Evolutionary conservation across 2,888 invertebrate species (phyloP).

Genomic region (Tubiluchus corallicola): DNA sequence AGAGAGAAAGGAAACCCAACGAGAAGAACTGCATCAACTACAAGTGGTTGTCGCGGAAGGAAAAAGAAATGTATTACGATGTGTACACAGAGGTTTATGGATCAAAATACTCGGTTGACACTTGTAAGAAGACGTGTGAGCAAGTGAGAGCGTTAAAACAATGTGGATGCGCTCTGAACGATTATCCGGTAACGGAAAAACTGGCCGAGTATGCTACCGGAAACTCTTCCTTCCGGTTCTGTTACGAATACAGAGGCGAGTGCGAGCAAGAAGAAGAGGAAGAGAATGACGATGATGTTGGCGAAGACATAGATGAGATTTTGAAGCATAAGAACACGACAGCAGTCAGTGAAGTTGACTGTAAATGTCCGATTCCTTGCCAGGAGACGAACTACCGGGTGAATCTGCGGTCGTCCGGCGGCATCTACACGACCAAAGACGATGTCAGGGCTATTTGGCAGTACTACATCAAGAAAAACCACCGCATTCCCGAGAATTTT

Average conservation of each 20-base stretch:
- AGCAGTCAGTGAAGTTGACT: too few relatives aligned
- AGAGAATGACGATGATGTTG: too few relatives aligned
- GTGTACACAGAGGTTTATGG: background rate
- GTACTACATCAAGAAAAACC: background rate
- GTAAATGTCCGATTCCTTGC: too few relatives aligned
- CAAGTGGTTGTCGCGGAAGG: background rate
- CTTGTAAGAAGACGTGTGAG: slow-evolving; percentile 1
- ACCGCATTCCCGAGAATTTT: too few relatives aligned
- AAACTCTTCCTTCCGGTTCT: too few relatives aligned
- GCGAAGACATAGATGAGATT: too few relatives aligned
- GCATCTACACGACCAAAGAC: background rate
- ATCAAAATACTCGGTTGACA: background rate
- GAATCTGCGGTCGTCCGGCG: slow-evolving; percentile 3
- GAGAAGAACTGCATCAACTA: background rate
- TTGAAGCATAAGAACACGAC: too few relatives aligned
- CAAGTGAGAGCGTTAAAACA: background rate
- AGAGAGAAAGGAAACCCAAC: background rate
- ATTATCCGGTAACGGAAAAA: background rate
- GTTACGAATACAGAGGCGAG: too few relatives aligned
- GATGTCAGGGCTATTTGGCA: background rate
- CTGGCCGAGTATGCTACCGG: too few relatives aligned
- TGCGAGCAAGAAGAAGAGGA: too few relatives aligned
- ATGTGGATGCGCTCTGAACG: background rate
- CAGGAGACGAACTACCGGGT: too few relatives aligned
- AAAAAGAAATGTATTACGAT: background rate